phyloP scores from a whole-genome alignment of 53 echinoderm and acorn worm species.

The Paracentrotus lividus region DNA sequence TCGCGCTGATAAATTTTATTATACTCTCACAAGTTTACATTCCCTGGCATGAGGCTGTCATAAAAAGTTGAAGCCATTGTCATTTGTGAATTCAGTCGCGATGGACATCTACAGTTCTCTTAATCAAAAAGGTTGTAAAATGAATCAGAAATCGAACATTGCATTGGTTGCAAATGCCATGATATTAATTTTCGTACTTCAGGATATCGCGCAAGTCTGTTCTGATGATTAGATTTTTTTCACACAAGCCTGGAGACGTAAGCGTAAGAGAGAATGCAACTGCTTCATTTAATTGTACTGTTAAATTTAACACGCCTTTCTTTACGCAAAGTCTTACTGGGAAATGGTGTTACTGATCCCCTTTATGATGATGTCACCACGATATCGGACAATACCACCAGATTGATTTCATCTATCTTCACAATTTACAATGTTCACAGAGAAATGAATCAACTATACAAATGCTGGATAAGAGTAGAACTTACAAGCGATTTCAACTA shows the following conservation, averaged over 20 bases:
- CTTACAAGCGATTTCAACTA: background rate
- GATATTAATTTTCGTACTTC: no score
- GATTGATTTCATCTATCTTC: background rate
- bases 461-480: background rate
- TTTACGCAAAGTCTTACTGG: background rate
- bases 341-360: background rate
- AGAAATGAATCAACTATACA: background rate
- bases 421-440: background rate
- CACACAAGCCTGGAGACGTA: background rate
- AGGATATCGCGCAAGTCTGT: background rate
- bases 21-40: no score
- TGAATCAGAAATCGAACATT: no score
- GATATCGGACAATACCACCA: background rate
- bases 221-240: background rate
- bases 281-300: background rate
- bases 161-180: no score
- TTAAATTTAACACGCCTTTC: background rate
- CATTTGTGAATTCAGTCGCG: no score
- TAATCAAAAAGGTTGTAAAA: no score
- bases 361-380: background rate
- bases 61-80: no score
- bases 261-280: constrained; percentile 13
- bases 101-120: no score
- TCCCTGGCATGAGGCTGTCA: no score
- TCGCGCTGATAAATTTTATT: no score